Percentiles rank a stretch among this genome's conserved stretches.
These are phyloP conservation scores for Cephus runcator DNA, from an alignment of 2,888 invertebrate genomes.

Conservation along the genomic window DNA sequence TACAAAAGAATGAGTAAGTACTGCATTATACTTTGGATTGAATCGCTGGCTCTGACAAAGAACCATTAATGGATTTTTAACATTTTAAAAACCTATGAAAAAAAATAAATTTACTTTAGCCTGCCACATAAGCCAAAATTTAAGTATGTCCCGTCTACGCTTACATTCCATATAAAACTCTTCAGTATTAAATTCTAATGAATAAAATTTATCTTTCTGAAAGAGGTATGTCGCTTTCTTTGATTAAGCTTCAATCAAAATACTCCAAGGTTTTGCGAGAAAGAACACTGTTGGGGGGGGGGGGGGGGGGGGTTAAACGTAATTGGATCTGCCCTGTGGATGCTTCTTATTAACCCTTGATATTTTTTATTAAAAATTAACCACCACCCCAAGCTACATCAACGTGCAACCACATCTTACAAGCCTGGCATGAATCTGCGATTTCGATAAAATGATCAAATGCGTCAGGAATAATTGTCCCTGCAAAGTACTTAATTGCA, in stretches of 20 bases:
- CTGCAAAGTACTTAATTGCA: conserved; percentile 42
- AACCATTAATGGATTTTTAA: neutral
- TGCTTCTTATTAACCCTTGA: conserved; percentile 67
- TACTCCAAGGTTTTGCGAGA: conserved; percentile 61
- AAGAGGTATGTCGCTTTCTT: conserved; percentile 69
- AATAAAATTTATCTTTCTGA: conserved; percentile 70
- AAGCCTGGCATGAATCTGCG: conserved; percentile 67
- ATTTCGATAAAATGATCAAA: conserved; percentile 70
- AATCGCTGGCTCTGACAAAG: neutral
- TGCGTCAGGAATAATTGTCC: conserved; percentile 71
- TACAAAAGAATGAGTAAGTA: neutral
- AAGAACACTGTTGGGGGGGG: conserved; percentile 72
- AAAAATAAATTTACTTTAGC: conserved; percentile 65
- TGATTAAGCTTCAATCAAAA: conserved; percentile 66
- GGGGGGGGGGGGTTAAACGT: too few relatives aligned
- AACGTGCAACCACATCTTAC: conserved; percentile 70
- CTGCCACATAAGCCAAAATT: conserved; percentile 79
- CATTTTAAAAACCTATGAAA: neutral
- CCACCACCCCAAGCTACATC: conserved; percentile 74
- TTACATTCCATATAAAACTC: conserved; percentile 78
- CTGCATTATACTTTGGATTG: neutral
- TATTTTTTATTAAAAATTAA: conserved; percentile 69
- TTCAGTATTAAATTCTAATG: conserved; percentile 67
- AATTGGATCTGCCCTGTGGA: conserved; percentile 71
- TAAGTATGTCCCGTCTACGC: conserved; percentile 76